Evolutionary conservation across 1,140 invertebrate genomes (phyloP), one percentile per base, ranked within the genome.

Genomic region (Atta cephalotes): DNA sequence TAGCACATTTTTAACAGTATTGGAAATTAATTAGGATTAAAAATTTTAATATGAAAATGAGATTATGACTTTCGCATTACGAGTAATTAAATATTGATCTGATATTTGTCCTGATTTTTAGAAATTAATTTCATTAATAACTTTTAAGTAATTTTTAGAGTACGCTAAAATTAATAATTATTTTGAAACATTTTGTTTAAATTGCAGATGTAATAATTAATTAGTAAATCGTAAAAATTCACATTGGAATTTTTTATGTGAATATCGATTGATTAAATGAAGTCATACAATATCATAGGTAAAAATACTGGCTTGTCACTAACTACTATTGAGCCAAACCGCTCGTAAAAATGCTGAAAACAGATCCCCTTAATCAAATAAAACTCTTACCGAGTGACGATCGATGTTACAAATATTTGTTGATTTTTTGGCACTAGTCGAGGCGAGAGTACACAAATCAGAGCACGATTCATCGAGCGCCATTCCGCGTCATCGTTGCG

Each of bases 321-420:
- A 85, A 85, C 51, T 85, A 76, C 81, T 76, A 87, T 87, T 68
- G 80, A 87, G 53, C 51, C 81, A 51, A 66, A 70, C 53, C 66
- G 66, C 76, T 87, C 65, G 85, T 70, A 77, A 76, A 89, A 87
- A 89, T 80, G 66, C 49, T 76, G 80, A 84, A 84, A 84, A 84
- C 80, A 62, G 70, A 84, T 84, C 80, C 80, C 39, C 56, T 76
- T 84, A 84, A 84, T 45, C 70, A 84, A 84, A 84, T 84, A 84
- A 84, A 84, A 25, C 80, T 68, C 70, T 76, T 62, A 76, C 25
- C 80, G 70, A n/a, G 9, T 76, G 71, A 74, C 80, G 58, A 84
- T 84, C 80, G 80, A 76, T 84, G 70, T 76, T 74, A 84, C 80
- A 84, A 84, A 84, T 84, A 84, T 84, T 84, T 84, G 80, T 84